Evolutionary conservation across 2,888 invertebrate genomes (phyloP).

Genomic region (Cosmorhoe ocellata): DNA sequence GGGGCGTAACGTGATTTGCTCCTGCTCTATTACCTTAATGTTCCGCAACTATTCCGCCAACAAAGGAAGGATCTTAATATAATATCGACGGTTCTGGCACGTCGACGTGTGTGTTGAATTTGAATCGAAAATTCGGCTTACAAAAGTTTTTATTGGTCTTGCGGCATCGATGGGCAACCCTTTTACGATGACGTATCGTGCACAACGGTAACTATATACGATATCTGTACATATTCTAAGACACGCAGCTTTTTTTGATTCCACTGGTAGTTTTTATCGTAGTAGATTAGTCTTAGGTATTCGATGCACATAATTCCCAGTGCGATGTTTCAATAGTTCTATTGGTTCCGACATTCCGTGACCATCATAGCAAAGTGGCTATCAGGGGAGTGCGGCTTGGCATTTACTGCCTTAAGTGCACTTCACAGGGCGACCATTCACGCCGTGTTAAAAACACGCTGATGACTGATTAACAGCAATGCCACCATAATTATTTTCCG

Average conservation of each 20-base stretch:
- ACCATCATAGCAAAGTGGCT: slow-evolving; percentile 18
- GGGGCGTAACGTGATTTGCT: slow-evolving; percentile 73
- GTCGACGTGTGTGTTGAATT: slow-evolving; percentile 51
- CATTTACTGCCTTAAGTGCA: slow-evolving; percentile 57
- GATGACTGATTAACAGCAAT: slow-evolving; percentile 33
- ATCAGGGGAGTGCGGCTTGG: slow-evolving; percentile 45
- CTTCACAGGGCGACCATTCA: slow-evolving; percentile 54
- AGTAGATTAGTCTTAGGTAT: too few relatives aligned
- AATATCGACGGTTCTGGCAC: slow-evolving; percentile 56
- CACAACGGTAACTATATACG: too few relatives aligned
- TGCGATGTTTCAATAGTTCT: neutral
- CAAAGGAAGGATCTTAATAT: slow-evolving; percentile 69
- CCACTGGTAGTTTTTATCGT: too few relatives aligned
- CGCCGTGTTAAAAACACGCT: slow-evolving; percentile 45
- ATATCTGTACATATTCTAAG: too few relatives aligned
- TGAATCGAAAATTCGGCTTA: slow-evolving; percentile 39
- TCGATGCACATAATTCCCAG: too few relatives aligned
- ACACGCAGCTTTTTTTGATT: too few relatives aligned
- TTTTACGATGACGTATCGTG: neutral
- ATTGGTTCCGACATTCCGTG: slow-evolving; percentile 10
- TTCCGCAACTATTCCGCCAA: slow-evolving; percentile 65
- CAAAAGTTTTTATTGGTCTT: slow-evolving; percentile 40
- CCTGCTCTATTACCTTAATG: slow-evolving; percentile 70
- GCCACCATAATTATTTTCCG: neutral
- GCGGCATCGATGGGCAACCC: slow-evolving; percentile 17